phyloP scores from a whole-genome alignment of 2,888 invertebrate genomes.

The Amiota minor region DNA sequence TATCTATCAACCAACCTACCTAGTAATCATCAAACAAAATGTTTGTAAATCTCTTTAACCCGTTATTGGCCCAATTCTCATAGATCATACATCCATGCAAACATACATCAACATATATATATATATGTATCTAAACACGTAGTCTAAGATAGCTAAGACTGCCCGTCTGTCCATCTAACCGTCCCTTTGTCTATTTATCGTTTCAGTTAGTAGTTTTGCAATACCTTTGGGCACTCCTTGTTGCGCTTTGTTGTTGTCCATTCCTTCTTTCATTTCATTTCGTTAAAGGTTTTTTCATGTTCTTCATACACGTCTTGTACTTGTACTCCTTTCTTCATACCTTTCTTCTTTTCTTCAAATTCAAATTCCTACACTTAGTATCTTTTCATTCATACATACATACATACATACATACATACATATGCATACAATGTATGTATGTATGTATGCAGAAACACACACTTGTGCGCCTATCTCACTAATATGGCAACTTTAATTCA shows the following conservation, averaged over 20 bases:
- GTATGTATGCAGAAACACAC: too few relatives aligned
- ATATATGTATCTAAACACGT: neutral
- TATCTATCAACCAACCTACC: constrained; percentile 1
- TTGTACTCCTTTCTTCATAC: too few relatives aligned
- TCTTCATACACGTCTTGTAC: neutral
- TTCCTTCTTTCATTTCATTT: neutral
- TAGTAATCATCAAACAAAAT: neutral
- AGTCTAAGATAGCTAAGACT: too few relatives aligned
- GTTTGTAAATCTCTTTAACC: neutral
- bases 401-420: too few relatives aligned
- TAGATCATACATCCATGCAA: neutral
- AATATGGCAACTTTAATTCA: neutral
- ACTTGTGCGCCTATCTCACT: neutral
- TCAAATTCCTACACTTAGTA: neutral
- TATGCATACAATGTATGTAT: too few relatives aligned
- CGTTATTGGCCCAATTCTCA: neutral
- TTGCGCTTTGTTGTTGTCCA: constrained; percentile 15
- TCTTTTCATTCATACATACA: constrained; percentile 1
- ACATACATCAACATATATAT: neutral
- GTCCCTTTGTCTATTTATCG: too few relatives aligned
- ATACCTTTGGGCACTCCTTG: constrained; percentile 26
- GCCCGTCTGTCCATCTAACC: too few relatives aligned
- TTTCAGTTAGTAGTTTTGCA: neutral
- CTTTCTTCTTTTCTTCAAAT: neutral
- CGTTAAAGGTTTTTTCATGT: constrained; percentile 2